Base-by-base conservation (phyloP, 2,113 vertebrate genomes). In the Grammomys dolichurus region DNA sequence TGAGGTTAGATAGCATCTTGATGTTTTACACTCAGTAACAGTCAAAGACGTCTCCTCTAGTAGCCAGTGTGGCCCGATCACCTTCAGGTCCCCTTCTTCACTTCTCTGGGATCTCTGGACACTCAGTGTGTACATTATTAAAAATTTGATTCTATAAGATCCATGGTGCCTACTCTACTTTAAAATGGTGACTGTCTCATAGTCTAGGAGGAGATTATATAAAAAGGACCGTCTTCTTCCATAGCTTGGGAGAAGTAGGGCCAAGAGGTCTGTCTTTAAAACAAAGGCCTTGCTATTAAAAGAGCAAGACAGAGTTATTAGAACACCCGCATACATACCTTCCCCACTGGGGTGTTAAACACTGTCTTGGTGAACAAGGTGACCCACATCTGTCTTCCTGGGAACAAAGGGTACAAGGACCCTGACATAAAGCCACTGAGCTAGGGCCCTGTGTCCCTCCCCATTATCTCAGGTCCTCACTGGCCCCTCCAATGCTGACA, bases 101-200 rank as follows among this genome's bases (percentile, higher is more conserved):
- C 33, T 22, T n/a, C 28, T 14, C 40, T 9, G 12, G 43, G 33
- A n/a, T 2, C 6, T 1, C 9, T 3, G 20, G 14, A n/a, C 6
- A 12, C 5, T 11, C 0, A 1, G 33, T 36, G 2, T 36, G 8
- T n/a, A 84, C 22, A 82, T 16, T 77, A 31, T 6, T 58, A 48
- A 93, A 78, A 87, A 80, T 28, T 36, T 43, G 72, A 69, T 33
- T 69, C 54, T 33, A 12, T 40, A 19, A 60, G 80, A 54, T 54
- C 56, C 24, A 9, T 26, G 51, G 19, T 63, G 58, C 48, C 58
- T 56, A 11, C 78, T 75, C 54, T 36, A 12, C 46, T 56, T 3
- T 19, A 36, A 54, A 70, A 26, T 51, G 24, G 31, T 9, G 51
- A 46, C 92, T 40, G 20, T 75, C 72, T 73, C 75, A 40, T 81